A percentile compares a stretch with the other conserved stretches of the same genome.
Conservation (phyloP, 1,140 invertebrate species). For the Orius insidiosus region DNA sequence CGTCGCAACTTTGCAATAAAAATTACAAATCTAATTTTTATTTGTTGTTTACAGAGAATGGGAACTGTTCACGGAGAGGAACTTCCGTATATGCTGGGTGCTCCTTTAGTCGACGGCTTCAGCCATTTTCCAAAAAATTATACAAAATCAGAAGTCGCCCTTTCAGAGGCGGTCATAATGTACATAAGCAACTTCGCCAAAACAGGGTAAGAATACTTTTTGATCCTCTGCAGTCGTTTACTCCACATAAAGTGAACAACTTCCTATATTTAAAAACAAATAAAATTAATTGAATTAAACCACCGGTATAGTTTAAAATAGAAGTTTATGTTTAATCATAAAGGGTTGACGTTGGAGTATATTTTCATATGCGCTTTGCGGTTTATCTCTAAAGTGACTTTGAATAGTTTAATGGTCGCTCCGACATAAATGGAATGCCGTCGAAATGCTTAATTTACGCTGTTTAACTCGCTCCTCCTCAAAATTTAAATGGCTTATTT, state of each 20-base stretch:
- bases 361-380: too few relatives aligned
- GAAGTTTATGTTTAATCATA: too few relatives aligned
- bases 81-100: conserved; percentile 76
- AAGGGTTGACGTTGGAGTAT: too few relatives aligned
- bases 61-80: conserved; percentile 81
- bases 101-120: conserved; percentile 52
- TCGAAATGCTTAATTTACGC: too few relatives aligned
- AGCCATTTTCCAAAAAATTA: conserved; percentile 65
- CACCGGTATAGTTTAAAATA: too few relatives aligned
- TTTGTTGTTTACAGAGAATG: conserved; percentile 37
- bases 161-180: conserved; percentile 74
- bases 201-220: conserved; percentile 52
- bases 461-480: too few relatives aligned
- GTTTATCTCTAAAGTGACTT: too few relatives aligned
- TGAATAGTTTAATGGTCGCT: too few relatives aligned
- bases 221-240: conserved; percentile 4
- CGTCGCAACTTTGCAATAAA: neutral
- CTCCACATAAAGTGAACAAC: neutral
- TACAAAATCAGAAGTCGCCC: conserved; percentile 55
- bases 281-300: too few relatives aligned
- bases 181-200: conserved; percentile 81
- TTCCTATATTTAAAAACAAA: neutral
- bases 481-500: too few relatives aligned
- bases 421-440: too few relatives aligned
- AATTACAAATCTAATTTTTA: neutral